Evolutionary conservation across 1,140 invertebrate genomes (phyloP).

Genomic region (Drosophila gunungcola): DNA sequence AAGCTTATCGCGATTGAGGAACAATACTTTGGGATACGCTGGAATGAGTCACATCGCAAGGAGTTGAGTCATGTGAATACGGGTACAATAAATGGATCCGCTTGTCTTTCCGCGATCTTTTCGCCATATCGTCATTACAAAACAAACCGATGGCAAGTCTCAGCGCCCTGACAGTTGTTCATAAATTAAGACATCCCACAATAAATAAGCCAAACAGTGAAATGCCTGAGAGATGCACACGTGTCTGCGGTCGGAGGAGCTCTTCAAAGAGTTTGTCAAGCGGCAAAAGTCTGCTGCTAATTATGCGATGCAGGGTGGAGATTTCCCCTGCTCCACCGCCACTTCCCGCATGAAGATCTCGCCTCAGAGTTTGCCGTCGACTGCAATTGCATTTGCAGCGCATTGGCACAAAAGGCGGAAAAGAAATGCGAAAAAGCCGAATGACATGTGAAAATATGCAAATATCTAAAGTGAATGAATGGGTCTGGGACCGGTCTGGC

Average conservation of each 20-base stretch:
- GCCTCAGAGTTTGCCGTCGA: slow-evolving; percentile 8
- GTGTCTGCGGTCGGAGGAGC: slow-evolving; percentile 47
- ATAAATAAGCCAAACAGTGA: slow-evolving; percentile 66
- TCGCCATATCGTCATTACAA: slow-evolving; percentile 10
- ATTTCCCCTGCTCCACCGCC: neutral
- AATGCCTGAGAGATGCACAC: slow-evolving; percentile 45
- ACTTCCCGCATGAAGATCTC: slow-evolving; percentile 24
- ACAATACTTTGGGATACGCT: slow-evolving; percentile 56
- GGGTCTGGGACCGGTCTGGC: slow-evolving; percentile 62
- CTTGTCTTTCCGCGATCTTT: slow-evolving; percentile 28
- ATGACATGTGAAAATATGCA: slow-evolving; percentile 83
- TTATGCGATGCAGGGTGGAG: slow-evolving; percentile 57
- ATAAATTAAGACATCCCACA: slow-evolving; percentile 83
- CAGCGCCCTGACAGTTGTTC: slow-evolving; percentile 62
- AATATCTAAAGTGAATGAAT: slow-evolving; percentile 82
- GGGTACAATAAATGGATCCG: slow-evolving; percentile 50
- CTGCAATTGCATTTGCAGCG: slow-evolving; percentile 50
- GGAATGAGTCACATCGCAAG: slow-evolving; percentile 21
- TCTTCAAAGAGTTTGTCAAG: slow-evolving; percentile 82
- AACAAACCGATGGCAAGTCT: slow-evolving; percentile 43
- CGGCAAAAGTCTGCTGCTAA: slow-evolving; percentile 79
- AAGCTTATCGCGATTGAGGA: slow-evolving; percentile 64
- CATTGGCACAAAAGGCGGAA: slow-evolving; percentile 75
- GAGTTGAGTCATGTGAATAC: slow-evolving; percentile 34
- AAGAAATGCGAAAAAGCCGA: slow-evolving; percentile 73